Conservation (phyloP, 2,888 invertebrate genomes). For the Drosophila mulleri region DNA sequence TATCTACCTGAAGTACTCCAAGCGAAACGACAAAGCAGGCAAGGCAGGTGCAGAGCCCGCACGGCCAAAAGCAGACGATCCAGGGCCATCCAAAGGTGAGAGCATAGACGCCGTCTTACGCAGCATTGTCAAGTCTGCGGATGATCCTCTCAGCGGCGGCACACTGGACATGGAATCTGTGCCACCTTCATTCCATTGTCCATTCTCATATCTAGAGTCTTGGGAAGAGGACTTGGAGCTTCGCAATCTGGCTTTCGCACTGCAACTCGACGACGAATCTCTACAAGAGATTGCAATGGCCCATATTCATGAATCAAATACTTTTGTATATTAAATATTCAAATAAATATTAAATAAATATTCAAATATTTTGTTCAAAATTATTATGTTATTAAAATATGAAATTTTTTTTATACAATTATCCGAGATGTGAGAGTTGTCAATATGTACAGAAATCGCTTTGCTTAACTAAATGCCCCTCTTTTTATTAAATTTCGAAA, state of each 20-base stretch:
- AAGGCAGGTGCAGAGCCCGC: slow-evolving; percentile 15
- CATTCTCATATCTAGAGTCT: slow-evolving; percentile 2
- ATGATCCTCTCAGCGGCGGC: slow-evolving; percentile 54
- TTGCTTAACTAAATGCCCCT: not conserved
- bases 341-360: too few species aligned
- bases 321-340: too few species aligned
- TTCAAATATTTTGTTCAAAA: too few species aligned
- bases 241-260: too few species aligned
- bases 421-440: not conserved
- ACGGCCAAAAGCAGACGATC: not conserved
- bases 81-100: not conserved
- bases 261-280: too few species aligned
- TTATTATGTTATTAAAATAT: too few species aligned
- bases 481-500: not conserved
- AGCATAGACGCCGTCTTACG: slow-evolving; percentile 31
- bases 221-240: not conserved
- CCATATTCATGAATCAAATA: too few species aligned
- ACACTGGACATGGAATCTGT: slow-evolving; percentile 39
- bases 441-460: not conserved
- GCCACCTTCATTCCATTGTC: not conserved
- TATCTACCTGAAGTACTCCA: slow-evolving; percentile 48
- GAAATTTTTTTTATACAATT: too few species aligned
- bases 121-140: slow-evolving; percentile 32
- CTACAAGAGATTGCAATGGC: too few species aligned
- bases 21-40: slow-evolving; percentile 11